These are phyloP conservation scores for Callipepla squamata DNA, from an alignment of 2,113 vertebrate genomes.

Conservation along the genomic window DNA sequence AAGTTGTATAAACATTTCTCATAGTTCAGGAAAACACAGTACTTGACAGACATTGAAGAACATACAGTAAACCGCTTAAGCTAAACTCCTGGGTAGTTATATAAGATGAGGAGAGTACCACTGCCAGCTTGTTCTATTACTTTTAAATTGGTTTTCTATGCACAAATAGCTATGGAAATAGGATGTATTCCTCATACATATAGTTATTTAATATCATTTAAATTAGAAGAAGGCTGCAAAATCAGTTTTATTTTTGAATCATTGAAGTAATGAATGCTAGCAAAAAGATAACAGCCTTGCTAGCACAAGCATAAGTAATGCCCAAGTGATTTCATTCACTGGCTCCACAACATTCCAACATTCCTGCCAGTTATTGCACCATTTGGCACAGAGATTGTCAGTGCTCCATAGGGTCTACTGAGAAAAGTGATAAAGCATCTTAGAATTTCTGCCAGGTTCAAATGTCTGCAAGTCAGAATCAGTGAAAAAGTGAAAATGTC, in stretches of 20 bases:
- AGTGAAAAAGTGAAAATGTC: neutral
- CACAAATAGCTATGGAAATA: neutral
- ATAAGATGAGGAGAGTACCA: neutral
- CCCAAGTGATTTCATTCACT: neutral
- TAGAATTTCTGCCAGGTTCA: neutral
- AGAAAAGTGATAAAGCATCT: neutral
- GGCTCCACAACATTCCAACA: neutral
- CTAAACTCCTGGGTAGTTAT: neutral
- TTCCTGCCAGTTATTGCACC: neutral
- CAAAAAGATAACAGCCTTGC: neutral
- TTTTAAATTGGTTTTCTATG: constrained; percentile 45
- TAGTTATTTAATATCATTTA: constrained; percentile 48
- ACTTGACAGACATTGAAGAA: neutral
- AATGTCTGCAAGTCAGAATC: neutral
- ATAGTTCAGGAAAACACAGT: neutral
- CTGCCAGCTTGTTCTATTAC: constrained; percentile 12
- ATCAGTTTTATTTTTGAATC: constrained; percentile 44
- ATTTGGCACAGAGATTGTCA: neutral
- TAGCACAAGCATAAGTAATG: neutral
- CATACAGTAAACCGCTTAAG: neutral
- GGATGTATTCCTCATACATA: neutral
- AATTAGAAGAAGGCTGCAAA: constrained; percentile 31
- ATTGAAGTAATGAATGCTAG: constrained; percentile 7
- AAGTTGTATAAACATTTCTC: neutral
- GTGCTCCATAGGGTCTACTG: neutral